Conservation (phyloP, 2,888 invertebrate species). For the Zaprionus obscuricornis region DNA sequence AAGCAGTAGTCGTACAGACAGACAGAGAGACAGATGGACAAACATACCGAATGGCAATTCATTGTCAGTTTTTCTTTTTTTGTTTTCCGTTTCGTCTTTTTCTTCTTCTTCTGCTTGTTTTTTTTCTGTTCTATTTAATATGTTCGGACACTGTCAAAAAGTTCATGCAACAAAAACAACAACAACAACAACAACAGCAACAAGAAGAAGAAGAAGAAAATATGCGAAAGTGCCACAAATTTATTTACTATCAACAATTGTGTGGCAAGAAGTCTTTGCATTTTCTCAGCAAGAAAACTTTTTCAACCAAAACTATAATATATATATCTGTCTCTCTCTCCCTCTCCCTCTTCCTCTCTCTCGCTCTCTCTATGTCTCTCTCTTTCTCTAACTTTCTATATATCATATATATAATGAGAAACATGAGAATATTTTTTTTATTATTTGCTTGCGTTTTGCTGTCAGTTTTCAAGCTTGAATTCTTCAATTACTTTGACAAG, state of each 20-base stretch:
- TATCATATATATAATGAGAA: too few relatives aligned
- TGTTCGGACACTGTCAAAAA: constrained; percentile 56
- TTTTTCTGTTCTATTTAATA: constrained; percentile 51
- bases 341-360: not conserved
- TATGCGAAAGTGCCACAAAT: constrained; percentile 21
- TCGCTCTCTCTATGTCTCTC: too few relatives aligned
- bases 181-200: constrained; percentile 2
- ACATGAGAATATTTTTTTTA: too few relatives aligned
- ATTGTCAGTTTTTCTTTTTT: constrained; percentile 35
- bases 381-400: not conserved
- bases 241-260: constrained; percentile 54
- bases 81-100: constrained; percentile 10
- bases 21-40: constrained; percentile 29
- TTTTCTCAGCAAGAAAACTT: too few relatives aligned
- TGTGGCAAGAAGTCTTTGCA: too few relatives aligned
- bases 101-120: too few relatives aligned
- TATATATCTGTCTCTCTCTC: too few relatives aligned
- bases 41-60: constrained; percentile 41
- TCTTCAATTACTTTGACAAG: too few relatives aligned
- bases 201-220: constrained; percentile 2
- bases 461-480: too few relatives aligned
- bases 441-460: too few relatives aligned
- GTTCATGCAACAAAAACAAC: constrained; percentile 32
- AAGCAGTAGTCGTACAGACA: constrained; percentile 28
- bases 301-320: too few relatives aligned